Conservation (phyloP, 2,797 vertebrate genomes). For the Pseudopleuronectes americanus region DNA sequence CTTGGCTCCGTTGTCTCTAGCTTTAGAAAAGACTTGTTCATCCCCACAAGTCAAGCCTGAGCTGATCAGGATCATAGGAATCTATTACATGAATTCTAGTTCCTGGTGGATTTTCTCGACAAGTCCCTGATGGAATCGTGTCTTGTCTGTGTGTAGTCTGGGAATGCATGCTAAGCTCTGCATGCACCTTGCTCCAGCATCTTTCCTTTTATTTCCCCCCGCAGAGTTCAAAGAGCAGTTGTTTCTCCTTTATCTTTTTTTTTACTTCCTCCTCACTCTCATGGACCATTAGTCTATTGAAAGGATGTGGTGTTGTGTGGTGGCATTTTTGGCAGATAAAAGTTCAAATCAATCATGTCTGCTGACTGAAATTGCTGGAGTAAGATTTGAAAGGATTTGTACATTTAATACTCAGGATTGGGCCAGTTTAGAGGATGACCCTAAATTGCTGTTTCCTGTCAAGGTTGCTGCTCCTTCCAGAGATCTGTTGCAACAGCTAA, state of each 20-base stretch:
- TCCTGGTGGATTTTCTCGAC: constrained; percentile 27
- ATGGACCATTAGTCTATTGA: constrained; percentile 63
- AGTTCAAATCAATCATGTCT: constrained; percentile 73
- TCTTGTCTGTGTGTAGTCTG: constrained; percentile 23
- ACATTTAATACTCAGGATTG: constrained; percentile 70
- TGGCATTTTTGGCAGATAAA: constrained; percentile 52
- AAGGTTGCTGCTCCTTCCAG: constrained; percentile 62
- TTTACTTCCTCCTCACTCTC: constrained; percentile 34
- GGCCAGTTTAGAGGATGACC: constrained; percentile 78
- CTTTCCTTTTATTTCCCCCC: constrained; percentile 14
- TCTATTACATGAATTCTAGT: constrained; percentile 40
- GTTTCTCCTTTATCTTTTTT: constrained; percentile 11
- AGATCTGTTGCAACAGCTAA: constrained; percentile 54
- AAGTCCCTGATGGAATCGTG: constrained; percentile 23
- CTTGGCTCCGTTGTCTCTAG: constrained; percentile 33
- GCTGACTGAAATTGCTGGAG: constrained; percentile 66
- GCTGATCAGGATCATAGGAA: constrained; percentile 56
- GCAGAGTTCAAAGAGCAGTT: constrained; percentile 53
- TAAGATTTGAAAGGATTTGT: constrained; percentile 71
- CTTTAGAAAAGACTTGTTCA: constrained; percentile 38
- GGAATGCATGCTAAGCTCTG: constrained; percentile 31
- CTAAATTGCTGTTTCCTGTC: constrained; percentile 79
- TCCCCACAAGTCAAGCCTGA: constrained; percentile 41
- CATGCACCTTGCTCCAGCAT: constrained; percentile 18
- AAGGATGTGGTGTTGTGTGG: constrained; percentile 44